A percentile compares a stretch with the other conserved stretches of the same genome.
Conservation (phyloP, 2,797 vertebrate species). For the Ctenosaura bakeri region DNA sequence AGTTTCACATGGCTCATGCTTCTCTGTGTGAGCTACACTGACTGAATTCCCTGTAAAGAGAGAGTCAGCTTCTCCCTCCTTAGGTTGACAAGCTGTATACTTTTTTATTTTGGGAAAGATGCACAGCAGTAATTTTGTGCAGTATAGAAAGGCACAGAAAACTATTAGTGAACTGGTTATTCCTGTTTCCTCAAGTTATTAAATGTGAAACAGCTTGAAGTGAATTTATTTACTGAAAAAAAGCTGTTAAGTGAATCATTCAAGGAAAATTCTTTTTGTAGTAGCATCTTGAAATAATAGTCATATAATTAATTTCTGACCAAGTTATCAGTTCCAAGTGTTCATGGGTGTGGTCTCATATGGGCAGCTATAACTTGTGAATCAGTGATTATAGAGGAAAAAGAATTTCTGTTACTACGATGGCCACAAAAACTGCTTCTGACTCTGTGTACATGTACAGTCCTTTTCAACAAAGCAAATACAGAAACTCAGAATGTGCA, state of each 20-base stretch:
- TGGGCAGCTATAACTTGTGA: background rate
- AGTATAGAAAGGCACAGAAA: conserved; percentile 3
- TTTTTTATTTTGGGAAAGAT: background rate
- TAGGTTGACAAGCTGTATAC: background rate
- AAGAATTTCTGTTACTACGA: background rate
- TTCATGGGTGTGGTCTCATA: background rate
- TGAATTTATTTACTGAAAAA: background rate
- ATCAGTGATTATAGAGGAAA: background rate
- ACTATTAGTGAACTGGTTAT: background rate
- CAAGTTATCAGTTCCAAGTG: background rate
- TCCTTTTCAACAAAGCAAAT: background rate
- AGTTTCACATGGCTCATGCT: background rate
- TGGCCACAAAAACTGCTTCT: background rate
- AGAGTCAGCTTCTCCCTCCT: background rate
- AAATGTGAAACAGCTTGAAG: background rate
- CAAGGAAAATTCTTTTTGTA: background rate
- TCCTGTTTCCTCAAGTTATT: background rate
- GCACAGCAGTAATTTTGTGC: background rate
- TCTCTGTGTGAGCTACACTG: background rate
- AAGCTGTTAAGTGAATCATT: background rate
- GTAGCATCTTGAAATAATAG: background rate
- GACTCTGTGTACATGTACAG: background rate
- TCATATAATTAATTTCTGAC: background rate
- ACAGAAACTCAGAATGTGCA: background rate
- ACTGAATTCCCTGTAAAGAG: background rate